These are phyloP conservation scores for Amyelois transitella DNA, from an alignment of 1,140 invertebrate genomes.

Conservation along the genomic window DNA sequence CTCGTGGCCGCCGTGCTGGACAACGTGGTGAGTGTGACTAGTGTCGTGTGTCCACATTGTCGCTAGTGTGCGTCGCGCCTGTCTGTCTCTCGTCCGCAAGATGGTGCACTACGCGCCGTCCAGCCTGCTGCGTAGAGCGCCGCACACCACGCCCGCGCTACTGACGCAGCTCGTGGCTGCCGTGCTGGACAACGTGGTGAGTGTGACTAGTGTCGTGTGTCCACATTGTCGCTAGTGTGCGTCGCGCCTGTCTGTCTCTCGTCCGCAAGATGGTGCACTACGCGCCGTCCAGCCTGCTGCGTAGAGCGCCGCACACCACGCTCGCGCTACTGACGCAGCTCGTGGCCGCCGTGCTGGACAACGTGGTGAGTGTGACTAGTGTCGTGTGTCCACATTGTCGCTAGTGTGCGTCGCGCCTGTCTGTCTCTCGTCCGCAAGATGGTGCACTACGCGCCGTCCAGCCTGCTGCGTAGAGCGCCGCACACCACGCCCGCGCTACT, in stretches of 20 bases:
- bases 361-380: too few species aligned
- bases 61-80: constrained; percentile 92
- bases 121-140: constrained; percentile 75
- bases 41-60: too few species aligned
- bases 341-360: too few species aligned
- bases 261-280: constrained; percentile 99
- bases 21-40: too few species aligned
- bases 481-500: constrained; percentile 71
- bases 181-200: too few species aligned
- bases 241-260: constrained; percentile 94
- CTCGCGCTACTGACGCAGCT: too few species aligned
- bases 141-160: too few species aligned
- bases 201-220: too few species aligned
- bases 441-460: constrained; percentile 88
- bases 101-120: constrained; percentile 93
- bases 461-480: constrained; percentile 74
- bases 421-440: constrained; percentile 97
- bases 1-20: too few species aligned
- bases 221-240: constrained; percentile 89
- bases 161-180: too few species aligned
- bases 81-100: constrained; percentile 95
- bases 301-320: constrained; percentile 72
- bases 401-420: constrained; percentile 93
- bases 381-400: too few species aligned
- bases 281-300: constrained; percentile 76